These are phyloP conservation scores for Ladona fulva DNA, from an alignment of 1,140 invertebrate genomes.

Conservation along the genomic window DNA sequence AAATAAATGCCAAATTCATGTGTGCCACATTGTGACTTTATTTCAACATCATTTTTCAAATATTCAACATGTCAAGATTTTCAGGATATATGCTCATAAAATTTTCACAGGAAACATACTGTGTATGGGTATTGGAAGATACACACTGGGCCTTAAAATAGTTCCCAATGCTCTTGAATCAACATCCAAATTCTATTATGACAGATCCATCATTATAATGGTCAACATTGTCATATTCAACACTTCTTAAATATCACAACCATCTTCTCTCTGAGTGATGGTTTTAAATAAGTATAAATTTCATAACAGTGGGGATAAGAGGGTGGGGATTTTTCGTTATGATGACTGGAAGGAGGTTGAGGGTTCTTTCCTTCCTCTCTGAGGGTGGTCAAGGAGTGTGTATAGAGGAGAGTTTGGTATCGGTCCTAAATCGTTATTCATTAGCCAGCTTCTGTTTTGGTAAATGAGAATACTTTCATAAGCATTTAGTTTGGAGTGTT, in stretches of 20 bases:
- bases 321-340: too few species aligned
- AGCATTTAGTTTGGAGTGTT: too few species aligned
- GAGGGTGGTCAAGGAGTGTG: too few species aligned
- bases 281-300: neutral
- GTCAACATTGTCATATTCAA: neutral
- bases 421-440: too few species aligned
- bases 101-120: neutral
- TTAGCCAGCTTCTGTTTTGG: too few species aligned
- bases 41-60: neutral
- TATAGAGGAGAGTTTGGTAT: too few species aligned
- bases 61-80: neutral
- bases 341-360: too few species aligned
- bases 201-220: neutral
- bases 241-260: neutral
- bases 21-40: neutral
- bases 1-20: neutral
- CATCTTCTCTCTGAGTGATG: neutral
- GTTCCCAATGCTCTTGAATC: neutral
- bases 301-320: too few species aligned
- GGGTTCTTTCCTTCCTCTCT: too few species aligned
- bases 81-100: neutral
- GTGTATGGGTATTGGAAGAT: neutral
- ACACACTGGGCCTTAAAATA: neutral
- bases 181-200: neutral
- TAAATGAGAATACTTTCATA: too few species aligned